Evolutionary conservation across 2,113 vertebrate species (phyloP).

Genomic region (Lamprologus speciosus): DNA sequence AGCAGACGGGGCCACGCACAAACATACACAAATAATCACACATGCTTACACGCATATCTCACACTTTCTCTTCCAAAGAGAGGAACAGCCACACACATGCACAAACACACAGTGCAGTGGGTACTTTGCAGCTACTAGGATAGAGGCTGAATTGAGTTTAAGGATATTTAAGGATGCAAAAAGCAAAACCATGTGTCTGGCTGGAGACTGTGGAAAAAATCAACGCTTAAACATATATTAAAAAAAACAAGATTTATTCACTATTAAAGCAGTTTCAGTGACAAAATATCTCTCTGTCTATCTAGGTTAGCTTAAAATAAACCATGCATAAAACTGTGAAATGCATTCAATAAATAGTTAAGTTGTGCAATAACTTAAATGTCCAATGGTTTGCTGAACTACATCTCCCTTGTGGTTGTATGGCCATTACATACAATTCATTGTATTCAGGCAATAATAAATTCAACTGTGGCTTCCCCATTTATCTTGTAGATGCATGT

Average conservation of each 20-base stretch:
- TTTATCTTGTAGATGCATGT: background rate
- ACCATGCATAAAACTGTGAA: background rate
- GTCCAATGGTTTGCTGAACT: background rate
- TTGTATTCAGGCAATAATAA: background rate
- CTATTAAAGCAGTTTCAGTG: background rate
- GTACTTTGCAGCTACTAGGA: background rate
- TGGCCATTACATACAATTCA: background rate
- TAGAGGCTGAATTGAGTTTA: background rate
- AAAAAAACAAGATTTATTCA: background rate
- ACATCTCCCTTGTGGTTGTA: background rate
- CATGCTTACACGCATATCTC: background rate
- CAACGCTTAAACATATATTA: background rate
- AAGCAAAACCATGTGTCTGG: background rate
- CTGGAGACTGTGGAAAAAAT: background rate
- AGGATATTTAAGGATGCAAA: background rate
- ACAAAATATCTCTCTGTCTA: background rate
- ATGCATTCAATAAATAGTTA: background rate
- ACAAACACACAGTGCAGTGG: background rate
- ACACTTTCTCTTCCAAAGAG: background rate
- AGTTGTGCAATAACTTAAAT: background rate
- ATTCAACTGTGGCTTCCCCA: background rate
- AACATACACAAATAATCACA: background rate
- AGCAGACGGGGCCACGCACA: constrained; percentile 37
- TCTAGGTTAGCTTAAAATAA: background rate
- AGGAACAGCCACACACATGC: background rate